Base-by-base conservation (phyloP, 1,140 invertebrate species). In the Campoletis sonorensis region DNA sequence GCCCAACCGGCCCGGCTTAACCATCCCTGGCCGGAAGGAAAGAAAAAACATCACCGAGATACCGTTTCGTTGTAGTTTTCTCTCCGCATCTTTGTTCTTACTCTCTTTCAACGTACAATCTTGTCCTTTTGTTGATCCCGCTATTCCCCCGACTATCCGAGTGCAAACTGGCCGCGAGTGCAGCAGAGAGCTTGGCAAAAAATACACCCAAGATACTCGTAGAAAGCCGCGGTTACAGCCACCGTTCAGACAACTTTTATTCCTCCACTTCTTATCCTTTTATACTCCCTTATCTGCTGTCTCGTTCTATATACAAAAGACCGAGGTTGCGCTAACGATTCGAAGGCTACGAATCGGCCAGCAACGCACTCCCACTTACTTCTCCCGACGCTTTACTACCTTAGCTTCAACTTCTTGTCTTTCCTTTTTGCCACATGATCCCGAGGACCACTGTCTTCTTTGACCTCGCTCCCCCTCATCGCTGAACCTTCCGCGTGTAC, bases 151-250 rank as follows among this genome's bases (percentile, higher is more conserved):
- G 58, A 61, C 81, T 83, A 71, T 33, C 81, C 30, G 79, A 72
- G 79, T 81, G 81, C 80, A 85, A 86, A 83, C 84, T 84, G 16
- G 3, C 80, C 79, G 78, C 79, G 83, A 83, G 81, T 81, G 73
- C 72, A 58, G 51, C 58, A 75, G 83, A 86, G 86, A 88, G 81
- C 81, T 13, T 16, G 61, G 85, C 84, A 83, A 88, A 88, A 88
- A 88, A 85, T 85, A 88, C 84, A 87, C 79, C 80, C 82, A 75
- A 67, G 83, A 84, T 83, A 87, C 83, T 85, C 85, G 85, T 86
- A 81, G 80, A 81, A 73, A 87, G 84, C 77, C 82, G 79, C 82
- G 79, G 76, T 72, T 72, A 70, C 79, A 70, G 67, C 51, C 49
- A 58, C 10, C 68, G 84, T 84, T 58, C 84, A 79, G 83, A 79